These are phyloP conservation scores for Hydrophis major DNA, from an alignment of 2,797 vertebrate genomes.

Conservation along the genomic window DNA sequence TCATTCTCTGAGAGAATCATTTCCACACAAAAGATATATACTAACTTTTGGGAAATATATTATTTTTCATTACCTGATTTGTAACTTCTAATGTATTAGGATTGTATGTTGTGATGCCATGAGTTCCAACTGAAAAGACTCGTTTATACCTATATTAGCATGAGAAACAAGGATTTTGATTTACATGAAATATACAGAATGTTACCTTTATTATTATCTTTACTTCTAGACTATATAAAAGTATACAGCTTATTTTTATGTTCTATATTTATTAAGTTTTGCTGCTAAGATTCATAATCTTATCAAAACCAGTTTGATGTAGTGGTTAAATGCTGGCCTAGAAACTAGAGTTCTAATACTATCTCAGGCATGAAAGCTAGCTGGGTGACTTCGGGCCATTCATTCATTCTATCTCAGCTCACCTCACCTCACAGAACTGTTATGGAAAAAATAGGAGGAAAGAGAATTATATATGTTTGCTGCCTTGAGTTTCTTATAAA, in stretches of 20 bases:
- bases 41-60: neutral
- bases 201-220: neutral
- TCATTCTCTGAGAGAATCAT: neutral
- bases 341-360: neutral
- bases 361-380: neutral
- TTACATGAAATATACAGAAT: neutral
- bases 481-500: neutral
- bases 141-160: slow-evolving; percentile 85
- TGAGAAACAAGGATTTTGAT: slow-evolving; percentile 36
- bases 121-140: slow-evolving; percentile 95
- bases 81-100: slow-evolving; percentile 97
- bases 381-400: neutral
- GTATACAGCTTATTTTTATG: neutral
- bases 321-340: neutral
- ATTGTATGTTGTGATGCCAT: slow-evolving; percentile 97
- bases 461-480: neutral
- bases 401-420: neutral
- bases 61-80: slow-evolving; percentile 87
- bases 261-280: neutral
- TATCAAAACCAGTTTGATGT: neutral
- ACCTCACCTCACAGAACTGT: neutral
- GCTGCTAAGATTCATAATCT: neutral
- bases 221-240: neutral
- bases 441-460: neutral
- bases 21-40: neutral